Conservation (phyloP, 2,113 vertebrate species). For the Prunella himalayana region DNA sequence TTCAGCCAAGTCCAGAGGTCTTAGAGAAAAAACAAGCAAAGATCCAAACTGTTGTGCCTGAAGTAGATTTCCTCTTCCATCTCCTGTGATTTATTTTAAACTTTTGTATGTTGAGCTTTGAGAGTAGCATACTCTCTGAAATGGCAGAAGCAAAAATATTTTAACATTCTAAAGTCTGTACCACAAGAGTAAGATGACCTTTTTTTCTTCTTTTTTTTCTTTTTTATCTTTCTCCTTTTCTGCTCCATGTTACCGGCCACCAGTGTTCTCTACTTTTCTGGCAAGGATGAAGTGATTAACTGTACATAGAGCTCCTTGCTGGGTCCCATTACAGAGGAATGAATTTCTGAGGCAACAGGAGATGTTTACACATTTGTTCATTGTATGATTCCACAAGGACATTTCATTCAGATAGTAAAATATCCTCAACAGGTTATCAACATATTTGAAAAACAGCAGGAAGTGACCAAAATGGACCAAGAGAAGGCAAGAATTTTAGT, state of each 20-base stretch:
- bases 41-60: not conserved
- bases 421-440: not conserved
- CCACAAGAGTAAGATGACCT: not conserved
- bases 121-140: not conserved
- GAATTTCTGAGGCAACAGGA: not conserved
- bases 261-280: not conserved
- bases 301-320: not conserved
- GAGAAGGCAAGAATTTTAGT: not conserved
- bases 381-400: not conserved
- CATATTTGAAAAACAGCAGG: not conserved
- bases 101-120: not conserved
- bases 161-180: not conserved
- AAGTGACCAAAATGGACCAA: not conserved
- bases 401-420: not conserved
- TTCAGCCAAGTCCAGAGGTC: not conserved
- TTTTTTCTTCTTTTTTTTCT: not conserved
- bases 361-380: not conserved
- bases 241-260: not conserved
- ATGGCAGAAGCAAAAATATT: not conserved
- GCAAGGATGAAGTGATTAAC: not conserved
- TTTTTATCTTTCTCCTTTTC: not conserved
- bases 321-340: not conserved
- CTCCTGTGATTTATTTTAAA: not conserved
- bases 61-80: not conserved
- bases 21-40: not conserved